Conservation (phyloP, 2,888 invertebrate genomes). For the Diaphora mendica region DNA sequence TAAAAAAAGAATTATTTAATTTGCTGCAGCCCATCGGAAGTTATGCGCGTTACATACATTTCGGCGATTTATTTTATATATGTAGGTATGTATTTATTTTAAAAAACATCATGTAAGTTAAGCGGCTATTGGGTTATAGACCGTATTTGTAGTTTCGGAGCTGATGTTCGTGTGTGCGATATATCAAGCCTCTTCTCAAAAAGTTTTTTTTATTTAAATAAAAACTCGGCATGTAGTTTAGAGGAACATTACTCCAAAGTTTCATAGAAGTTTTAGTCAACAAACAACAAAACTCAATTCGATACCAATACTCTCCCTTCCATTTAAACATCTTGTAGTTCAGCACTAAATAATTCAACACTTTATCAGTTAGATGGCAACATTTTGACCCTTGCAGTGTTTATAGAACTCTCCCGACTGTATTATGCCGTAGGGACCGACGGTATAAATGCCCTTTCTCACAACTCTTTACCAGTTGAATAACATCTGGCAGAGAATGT, state of each 20-base stretch:
- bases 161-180: no score
- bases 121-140: no score
- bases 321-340: conserved; percentile 28
- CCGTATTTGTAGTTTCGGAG: no score
- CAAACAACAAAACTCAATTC: conserved; percentile 9
- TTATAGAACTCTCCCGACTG: conserved; percentile 16
- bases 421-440: conserved; percentile 27
- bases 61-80: no score
- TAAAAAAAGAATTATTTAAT: no score
- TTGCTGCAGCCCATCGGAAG: no score
- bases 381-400: conserved; percentile 36
- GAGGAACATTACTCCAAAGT: background rate
- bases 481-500: background rate
- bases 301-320: background rate
- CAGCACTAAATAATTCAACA: conserved; percentile 43
- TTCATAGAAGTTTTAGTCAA: background rate
- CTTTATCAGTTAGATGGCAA: conserved; percentile 44
- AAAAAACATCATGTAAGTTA: no score
- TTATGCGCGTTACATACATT: no score
- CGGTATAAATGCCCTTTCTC: conserved; percentile 13
- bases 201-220: no score
- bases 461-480: conserved; percentile 3
- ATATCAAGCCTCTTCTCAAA: no score
- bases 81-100: no score
- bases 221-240: background rate